Percentiles rank a stretch among this genome's conserved stretches.
These are phyloP conservation scores for Nineta flava DNA, from an alignment of 2,888 invertebrate species.

Conservation along the genomic window DNA sequence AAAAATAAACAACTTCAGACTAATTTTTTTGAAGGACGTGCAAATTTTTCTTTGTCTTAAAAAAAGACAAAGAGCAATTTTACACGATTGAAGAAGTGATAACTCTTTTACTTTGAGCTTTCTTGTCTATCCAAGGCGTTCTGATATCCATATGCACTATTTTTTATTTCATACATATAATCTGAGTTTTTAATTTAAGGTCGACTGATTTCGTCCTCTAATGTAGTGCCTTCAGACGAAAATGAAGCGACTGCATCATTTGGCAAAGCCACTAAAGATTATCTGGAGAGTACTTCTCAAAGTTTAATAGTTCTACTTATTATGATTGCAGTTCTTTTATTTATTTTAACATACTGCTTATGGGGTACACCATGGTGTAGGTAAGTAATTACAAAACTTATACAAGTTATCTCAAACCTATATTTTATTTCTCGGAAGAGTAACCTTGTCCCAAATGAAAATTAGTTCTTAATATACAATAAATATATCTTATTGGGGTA, in stretches of 20 bases:
- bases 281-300: constrained; percentile 20
- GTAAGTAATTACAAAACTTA: constrained; percentile 15
- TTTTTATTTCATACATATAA: no score
- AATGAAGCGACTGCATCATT: constrained; percentile 18
- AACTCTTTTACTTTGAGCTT: no score
- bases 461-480: no score
- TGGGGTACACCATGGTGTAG: constrained; percentile 40
- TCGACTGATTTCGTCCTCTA: constrained; percentile 6
- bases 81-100: no score
- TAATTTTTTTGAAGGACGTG: no score
- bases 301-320: constrained; percentile 35
- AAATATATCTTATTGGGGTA: no score
- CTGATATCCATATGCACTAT: no score
- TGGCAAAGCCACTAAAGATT: constrained; percentile 22
- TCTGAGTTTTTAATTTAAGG: constrained; percentile 1
- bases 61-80: no score
- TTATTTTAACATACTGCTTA: constrained; percentile 39
- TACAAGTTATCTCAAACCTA: not conserved
- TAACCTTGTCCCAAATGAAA: not conserved
- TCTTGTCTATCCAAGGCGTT: no score
- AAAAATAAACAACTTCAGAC: no score
- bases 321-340: constrained; percentile 36
- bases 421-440: not conserved
- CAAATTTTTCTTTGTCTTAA: no score
- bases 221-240: constrained; percentile 2